These are phyloP conservation scores for Aurelia aurita DNA, from an alignment of 30 jellyfish, hydroid and myxozoan species.

Conservation along the genomic window DNA sequence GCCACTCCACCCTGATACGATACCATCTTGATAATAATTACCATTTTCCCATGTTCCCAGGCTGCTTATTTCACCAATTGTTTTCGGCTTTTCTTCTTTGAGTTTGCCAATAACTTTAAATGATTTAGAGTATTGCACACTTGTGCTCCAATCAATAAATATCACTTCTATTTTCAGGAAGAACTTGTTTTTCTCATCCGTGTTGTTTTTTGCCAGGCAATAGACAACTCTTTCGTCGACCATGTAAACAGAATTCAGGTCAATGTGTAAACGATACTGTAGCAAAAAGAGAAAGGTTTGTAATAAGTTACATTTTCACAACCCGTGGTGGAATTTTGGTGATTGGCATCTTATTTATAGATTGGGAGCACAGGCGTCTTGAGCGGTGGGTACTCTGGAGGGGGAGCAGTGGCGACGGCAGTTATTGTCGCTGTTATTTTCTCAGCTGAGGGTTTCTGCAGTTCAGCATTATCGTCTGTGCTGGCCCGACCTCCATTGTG, in stretches of 20 bases:
- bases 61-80: neutral
- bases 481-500: too few relatives aligned
- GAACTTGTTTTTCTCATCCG: neutral
- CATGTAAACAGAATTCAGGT: neutral
- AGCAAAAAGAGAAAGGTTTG: neutral
- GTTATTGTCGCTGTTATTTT: too few relatives aligned
- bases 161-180: neutral
- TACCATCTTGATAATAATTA: neutral
- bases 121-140: neutral
- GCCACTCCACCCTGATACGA: too few relatives aligned
- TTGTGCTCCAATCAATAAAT: neutral
- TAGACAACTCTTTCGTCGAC: neutral
- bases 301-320: too few relatives aligned
- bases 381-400: too few relatives aligned
- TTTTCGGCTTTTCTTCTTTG: slow-evolving; percentile 8
- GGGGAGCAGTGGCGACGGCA: too few relatives aligned
- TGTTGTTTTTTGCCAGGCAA: neutral
- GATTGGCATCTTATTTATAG: too few relatives aligned
- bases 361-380: too few relatives aligned
- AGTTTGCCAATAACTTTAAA: slow-evolving; percentile 11
- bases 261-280: neutral
- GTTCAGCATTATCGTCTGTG: too few relatives aligned
- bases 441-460: too few relatives aligned
- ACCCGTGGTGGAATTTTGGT: too few relatives aligned
- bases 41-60: neutral